phyloP scores from a whole-genome alignment of 2,888 invertebrate species.

The Caenorhabditis zanzibari region DNA sequence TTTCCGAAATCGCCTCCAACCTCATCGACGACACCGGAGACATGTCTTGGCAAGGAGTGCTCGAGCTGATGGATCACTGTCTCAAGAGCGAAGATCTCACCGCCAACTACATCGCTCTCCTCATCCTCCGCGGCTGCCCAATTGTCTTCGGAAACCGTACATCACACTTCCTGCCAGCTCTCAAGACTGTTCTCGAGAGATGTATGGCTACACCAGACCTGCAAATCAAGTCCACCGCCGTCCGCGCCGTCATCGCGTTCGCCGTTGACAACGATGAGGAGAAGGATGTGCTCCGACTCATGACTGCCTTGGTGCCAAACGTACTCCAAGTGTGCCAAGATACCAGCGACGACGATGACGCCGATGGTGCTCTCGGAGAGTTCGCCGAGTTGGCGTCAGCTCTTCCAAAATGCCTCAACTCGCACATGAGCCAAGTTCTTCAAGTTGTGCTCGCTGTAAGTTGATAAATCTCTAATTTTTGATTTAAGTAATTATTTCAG shows the following conservation, averaged over 20 bases:
- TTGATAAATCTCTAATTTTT: conserved; percentile 61
- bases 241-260: conserved; percentile 87
- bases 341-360: conserved; percentile 91
- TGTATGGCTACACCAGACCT: conserved; percentile 68
- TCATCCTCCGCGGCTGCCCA: conserved; percentile 96
- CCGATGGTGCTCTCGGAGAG: conserved; percentile 90
- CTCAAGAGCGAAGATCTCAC: conserved; percentile 91
- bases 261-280: conserved; percentile 95
- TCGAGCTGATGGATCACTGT: conserved; percentile 94
- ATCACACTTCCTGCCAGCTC: conserved; percentile 92
- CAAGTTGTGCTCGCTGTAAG: conserved; percentile 91
- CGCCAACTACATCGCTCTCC: conserved; percentile 94
- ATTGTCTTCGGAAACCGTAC: conserved; percentile 98
- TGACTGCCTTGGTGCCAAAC: conserved; percentile 86
- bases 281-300: conserved; percentile 90
- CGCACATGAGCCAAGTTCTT: conserved; percentile 92
- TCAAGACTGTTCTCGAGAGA: conserved; percentile 88
- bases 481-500: conserved; percentile 26
- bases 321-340: conserved; percentile 91
- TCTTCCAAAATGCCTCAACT: conserved; percentile 94
- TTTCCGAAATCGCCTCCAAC: conserved; percentile 67
- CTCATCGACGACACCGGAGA: conserved; percentile 63
- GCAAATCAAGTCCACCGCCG: conserved; percentile 85
- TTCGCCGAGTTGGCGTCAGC: conserved; percentile 95
- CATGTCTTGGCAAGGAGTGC: conserved; percentile 84